Conservation (phyloP, 2,113 vertebrate species). For the Heterotis niloticus region DNA sequence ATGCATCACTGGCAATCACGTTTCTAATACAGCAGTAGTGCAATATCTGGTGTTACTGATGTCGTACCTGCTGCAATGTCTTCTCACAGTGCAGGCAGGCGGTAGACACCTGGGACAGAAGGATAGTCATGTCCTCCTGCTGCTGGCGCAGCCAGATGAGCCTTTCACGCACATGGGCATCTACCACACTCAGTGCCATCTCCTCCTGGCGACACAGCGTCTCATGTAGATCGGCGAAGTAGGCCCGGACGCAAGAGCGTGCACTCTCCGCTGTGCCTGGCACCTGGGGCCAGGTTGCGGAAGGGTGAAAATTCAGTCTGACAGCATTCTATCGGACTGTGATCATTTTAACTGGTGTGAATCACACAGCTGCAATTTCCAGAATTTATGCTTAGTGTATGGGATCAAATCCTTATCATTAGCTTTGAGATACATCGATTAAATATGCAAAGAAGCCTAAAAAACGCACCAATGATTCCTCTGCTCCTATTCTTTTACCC, state of each 20-base stretch:
- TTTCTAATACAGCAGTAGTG: too few species aligned
- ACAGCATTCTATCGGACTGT: too few species aligned
- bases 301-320: too few species aligned
- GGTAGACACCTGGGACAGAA: constrained; percentile 93
- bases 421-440: too few species aligned
- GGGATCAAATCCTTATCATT: too few species aligned
- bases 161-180: constrained; percentile 90
- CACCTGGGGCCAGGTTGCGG: constrained; percentile 60
- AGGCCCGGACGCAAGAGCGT: constrained; percentile 91
- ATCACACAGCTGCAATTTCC: too few species aligned
- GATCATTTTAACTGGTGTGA: too few species aligned
- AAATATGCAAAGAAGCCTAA: too few species aligned
- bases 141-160: constrained; percentile 96
- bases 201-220: constrained; percentile 96
- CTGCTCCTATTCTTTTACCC: too few species aligned
- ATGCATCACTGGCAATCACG: not conserved
- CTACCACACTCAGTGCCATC: constrained; percentile 97
- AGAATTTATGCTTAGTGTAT: too few species aligned
- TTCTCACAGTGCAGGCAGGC: constrained; percentile 98
- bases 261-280: constrained; percentile 93
- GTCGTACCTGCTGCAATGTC: constrained; percentile 86
- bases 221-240: constrained; percentile 96
- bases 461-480: too few species aligned
- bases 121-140: constrained; percentile 97
- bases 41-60: too few species aligned